phyloP scores from a whole-genome alignment of 2,797 vertebrate genomes.

The Furcifer pardalis region DNA sequence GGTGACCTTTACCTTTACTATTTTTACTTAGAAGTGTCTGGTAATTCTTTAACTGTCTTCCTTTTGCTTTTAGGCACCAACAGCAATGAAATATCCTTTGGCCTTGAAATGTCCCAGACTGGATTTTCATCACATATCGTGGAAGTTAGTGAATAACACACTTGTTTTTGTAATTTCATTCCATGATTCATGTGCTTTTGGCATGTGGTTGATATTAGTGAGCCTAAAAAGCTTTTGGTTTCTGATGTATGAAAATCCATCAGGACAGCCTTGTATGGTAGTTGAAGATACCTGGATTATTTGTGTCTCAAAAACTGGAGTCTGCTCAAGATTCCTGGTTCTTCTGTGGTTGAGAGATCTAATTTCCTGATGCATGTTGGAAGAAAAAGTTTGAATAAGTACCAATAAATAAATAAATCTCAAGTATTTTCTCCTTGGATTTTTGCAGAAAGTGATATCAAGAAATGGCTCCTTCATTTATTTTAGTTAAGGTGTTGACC shows the following conservation, averaged over 20 bases:
- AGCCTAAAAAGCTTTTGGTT: not conserved
- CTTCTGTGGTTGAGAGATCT: not conserved
- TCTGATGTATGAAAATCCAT: not conserved
- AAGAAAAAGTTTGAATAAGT: not conserved
- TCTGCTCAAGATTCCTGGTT: not conserved
- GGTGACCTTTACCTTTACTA: too few relatives aligned
- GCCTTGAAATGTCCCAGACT: conserved; percentile 98
- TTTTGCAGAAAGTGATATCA: not conserved
- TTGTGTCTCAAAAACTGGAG: not conserved
- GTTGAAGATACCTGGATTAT: conserved; percentile 7
- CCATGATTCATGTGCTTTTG: not conserved
- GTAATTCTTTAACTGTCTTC: not conserved
- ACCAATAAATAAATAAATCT: not conserved
- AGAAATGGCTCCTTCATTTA: not conserved
- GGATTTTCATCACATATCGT: conserved; percentile 97
- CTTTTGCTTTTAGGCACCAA: conserved; percentile 85
- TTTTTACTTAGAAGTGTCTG: not conserved
- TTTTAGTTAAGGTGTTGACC: not conserved
- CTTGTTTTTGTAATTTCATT: not conserved
- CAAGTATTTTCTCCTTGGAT: not conserved
- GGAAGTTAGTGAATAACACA: conserved; percentile 81
- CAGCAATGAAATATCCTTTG: conserved; percentile 97
- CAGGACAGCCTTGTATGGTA: not conserved
- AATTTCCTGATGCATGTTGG: not conserved
- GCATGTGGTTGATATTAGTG: not conserved